Conservation (phyloP, 2,888 invertebrate species). For the Sceliomorpha sp. region DNA sequence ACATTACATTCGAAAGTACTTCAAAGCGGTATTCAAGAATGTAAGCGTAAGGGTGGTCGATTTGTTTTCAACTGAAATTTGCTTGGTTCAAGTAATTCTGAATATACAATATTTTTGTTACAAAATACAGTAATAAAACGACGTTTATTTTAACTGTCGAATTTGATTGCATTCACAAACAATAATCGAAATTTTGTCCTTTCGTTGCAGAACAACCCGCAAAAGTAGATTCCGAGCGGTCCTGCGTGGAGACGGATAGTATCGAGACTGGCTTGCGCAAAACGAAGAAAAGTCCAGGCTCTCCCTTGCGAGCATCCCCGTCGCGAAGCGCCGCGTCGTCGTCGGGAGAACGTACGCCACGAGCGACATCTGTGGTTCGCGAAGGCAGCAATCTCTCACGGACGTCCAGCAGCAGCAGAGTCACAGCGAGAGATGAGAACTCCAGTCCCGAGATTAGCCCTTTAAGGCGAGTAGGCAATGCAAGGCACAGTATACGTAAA, state of each 20-base stretch:
- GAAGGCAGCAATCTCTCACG: conserved; percentile 73
- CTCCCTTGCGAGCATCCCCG: conserved; percentile 67
- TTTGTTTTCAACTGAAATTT: too few species aligned
- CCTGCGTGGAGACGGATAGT: conserved; percentile 79
- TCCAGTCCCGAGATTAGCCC: conserved; percentile 81
- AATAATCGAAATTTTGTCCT: conserved; percentile 13
- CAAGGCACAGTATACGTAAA: conserved; percentile 79
- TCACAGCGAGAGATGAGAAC: conserved; percentile 68
- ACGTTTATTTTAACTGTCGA: too few species aligned
- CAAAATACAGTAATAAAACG: too few species aligned
- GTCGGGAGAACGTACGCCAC: conserved; percentile 67
- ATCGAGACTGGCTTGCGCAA: conserved; percentile 87
- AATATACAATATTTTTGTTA: too few species aligned
- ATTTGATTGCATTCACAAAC: too few species aligned
- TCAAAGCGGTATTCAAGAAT: too few species aligned
- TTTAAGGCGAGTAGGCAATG: conserved; percentile 83
- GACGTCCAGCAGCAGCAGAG: conserved; percentile 68
- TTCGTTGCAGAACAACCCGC: conserved; percentile 70
- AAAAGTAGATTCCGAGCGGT: conserved; percentile 66
- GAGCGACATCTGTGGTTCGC: conserved; percentile 68
- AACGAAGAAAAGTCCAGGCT: conserved; percentile 80
- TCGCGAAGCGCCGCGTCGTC: conserved; percentile 67
- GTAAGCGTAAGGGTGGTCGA: too few species aligned
- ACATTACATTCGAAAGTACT: too few species aligned
- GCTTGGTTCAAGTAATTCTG: too few species aligned